A percentile compares a stretch with the other conserved stretches of the same genome.
Evolutionary conservation across 1,140 invertebrate species (phyloP).

Genomic region (Pseudomyrmex gracilis): DNA sequence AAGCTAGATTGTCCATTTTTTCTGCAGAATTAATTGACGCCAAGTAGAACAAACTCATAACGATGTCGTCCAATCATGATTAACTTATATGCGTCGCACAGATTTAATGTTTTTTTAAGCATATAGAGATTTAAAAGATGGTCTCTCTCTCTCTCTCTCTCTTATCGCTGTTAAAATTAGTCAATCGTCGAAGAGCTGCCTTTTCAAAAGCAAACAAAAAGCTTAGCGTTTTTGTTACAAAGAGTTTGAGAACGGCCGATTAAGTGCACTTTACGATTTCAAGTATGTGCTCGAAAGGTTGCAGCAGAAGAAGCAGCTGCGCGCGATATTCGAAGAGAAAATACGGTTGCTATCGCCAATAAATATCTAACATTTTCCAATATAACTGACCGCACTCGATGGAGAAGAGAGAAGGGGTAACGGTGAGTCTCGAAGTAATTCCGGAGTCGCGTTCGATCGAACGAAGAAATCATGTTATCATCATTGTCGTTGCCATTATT

Average conservation of each 20-base stretch:
- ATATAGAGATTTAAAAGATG: no score
- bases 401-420: constrained; percentile 35
- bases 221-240: neutral
- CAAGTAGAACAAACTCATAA: no score
- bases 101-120: neutral
- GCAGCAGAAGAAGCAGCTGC: constrained; percentile 38
- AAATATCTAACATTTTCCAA: constrained; percentile 59
- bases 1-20: no score
- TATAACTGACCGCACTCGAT: constrained; percentile 28
- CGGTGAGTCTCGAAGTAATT: constrained; percentile 45
- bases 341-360: constrained; percentile 41
- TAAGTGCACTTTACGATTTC: constrained; percentile 28
- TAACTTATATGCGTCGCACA: no score
- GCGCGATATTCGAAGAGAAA: constrained; percentile 39
- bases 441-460: constrained; percentile 15
- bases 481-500: constrained; percentile 26
- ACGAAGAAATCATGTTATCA: constrained; percentile 50
- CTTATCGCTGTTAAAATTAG: no score
- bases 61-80: no score
- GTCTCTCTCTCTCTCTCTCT: no score
- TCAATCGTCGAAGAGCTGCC: no score
- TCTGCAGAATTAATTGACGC: no score
- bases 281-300: constrained; percentile 1
- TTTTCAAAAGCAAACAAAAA: neutral
- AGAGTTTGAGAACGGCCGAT: constrained; percentile 6